These are phyloP conservation scores for Atta cephalotes DNA, from an alignment of 1,140 invertebrate genomes.

Conservation along the genomic window DNA sequence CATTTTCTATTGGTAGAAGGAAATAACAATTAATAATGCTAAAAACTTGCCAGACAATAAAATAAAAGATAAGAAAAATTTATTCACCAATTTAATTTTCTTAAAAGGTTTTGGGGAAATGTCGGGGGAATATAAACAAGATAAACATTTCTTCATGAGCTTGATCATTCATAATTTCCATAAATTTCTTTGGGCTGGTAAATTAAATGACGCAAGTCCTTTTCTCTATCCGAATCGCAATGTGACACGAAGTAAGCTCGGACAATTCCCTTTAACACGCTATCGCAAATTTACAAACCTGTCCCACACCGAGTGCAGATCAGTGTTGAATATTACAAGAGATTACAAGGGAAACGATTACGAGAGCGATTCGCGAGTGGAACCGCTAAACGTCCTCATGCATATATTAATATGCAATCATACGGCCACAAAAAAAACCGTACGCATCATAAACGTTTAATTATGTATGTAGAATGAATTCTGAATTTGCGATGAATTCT, in stretches of 20 bases:
- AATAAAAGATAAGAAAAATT: too few species aligned
- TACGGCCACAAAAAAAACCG: background rate
- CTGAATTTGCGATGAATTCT: background rate
- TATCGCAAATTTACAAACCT: conserved; percentile 2
- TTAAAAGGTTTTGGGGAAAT: background rate
- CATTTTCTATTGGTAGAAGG: too few species aligned
- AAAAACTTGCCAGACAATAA: background rate
- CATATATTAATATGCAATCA: conserved; percentile 34
- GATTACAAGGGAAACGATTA: conserved; percentile 6
- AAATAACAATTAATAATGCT: too few species aligned
- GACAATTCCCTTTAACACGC: background rate
- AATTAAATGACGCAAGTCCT: conserved; percentile 7
- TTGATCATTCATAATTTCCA: background rate
- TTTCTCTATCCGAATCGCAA: background rate
- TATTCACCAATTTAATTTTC: background rate
- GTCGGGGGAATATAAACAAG: background rate
- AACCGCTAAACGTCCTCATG: conserved; percentile 14
- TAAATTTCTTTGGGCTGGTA: background rate
- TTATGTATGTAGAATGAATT: background rate
- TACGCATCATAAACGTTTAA: background rate
- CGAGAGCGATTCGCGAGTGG: background rate
- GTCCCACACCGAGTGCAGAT: background rate
- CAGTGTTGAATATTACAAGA: conserved; percentile 1
- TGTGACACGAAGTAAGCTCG: background rate
- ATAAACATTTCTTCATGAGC: background rate